Conservation (phyloP, 1,140 invertebrate species). For the Trichoplusia ni region DNA sequence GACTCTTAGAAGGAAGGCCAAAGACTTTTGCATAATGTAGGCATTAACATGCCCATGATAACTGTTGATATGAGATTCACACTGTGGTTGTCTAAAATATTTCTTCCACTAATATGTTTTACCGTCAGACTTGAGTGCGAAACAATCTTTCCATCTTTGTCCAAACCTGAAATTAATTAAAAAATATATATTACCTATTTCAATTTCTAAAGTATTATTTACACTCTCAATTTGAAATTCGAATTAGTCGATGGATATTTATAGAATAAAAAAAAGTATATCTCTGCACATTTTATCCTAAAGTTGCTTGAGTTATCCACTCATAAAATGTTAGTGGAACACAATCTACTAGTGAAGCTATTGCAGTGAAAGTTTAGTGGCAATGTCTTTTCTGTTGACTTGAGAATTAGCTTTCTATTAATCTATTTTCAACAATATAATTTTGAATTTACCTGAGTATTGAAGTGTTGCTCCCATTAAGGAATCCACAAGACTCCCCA, state of each 20-base stretch:
- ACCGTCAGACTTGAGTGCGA: conserved; percentile 87
- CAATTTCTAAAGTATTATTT: too few species aligned
- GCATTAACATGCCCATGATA: conserved; percentile 87
- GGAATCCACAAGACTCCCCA: conserved; percentile 93
- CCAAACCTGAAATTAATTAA: conserved; percentile 83
- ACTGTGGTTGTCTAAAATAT: conserved; percentile 94
- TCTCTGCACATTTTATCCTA: too few species aligned
- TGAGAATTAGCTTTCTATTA: too few species aligned
- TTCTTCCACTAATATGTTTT: conserved; percentile 88
- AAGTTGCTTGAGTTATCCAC: too few species aligned
- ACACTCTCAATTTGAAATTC: too few species aligned
- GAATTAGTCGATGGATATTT: too few species aligned
- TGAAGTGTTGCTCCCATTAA: conserved; percentile 92
- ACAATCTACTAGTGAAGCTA: too few species aligned
- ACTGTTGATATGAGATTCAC: conserved; percentile 93
- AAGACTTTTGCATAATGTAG: conserved; percentile 85
- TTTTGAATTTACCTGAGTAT: conserved; percentile 91
- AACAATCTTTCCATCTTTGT: conserved; percentile 87
- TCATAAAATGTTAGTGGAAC: too few species aligned
- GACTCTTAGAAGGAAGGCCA: conserved; percentile 79
- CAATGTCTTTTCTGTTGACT: too few species aligned
- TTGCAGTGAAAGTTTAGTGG: too few species aligned
- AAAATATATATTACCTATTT: conserved; percentile 25
- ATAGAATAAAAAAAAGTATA: too few species aligned
- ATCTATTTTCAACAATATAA: too few species aligned